Percentiles rank a stretch among this genome's conserved stretches.
These are phyloP conservation scores for Amazona vittata DNA, from an alignment of 2,113 vertebrate genomes.

Conservation along the genomic window DNA sequence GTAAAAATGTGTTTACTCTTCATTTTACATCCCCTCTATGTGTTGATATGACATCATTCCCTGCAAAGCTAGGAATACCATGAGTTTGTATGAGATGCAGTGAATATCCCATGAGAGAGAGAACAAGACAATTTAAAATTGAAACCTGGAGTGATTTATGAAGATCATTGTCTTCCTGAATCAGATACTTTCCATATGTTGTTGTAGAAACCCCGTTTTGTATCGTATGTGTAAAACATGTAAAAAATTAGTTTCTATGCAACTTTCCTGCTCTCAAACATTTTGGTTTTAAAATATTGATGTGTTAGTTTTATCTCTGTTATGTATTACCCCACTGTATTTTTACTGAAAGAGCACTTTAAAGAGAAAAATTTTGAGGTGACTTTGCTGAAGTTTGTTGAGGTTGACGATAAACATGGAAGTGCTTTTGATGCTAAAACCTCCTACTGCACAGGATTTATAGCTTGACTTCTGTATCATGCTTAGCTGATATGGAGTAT, in stretches of 20 bases:
- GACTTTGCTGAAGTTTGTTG: not conserved
- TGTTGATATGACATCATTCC: constrained; percentile 76
- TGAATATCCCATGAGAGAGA: constrained; percentile 73
- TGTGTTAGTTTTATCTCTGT: constrained; percentile 63
- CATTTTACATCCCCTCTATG: not conserved
- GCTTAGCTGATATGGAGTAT: not conserved
- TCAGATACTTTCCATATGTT: constrained; percentile 84
- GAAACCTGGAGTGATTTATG: constrained; percentile 82
- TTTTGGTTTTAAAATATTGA: constrained; percentile 69
- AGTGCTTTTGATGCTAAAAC: constrained; percentile 30
- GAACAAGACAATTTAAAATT: constrained; percentile 78
- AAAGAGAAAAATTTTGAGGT: constrained; percentile 55
- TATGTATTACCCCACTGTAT: constrained; percentile 16
- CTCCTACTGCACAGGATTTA: constrained; percentile 63
- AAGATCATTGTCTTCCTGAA: constrained; percentile 79
- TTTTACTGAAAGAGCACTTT: constrained; percentile 26
- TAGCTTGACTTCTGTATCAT: constrained; percentile 70
- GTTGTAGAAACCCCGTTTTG: constrained; percentile 70
- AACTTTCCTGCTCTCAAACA: constrained; percentile 63
- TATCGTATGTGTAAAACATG: constrained; percentile 77
- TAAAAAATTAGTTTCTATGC: constrained; percentile 75
- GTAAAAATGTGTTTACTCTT: constrained; percentile 39
- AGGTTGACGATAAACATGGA: constrained; percentile 23
- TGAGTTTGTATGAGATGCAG: constrained; percentile 70
- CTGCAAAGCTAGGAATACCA: constrained; percentile 71